These are phyloP conservation scores for Tachyglossus aculeatus DNA, from an alignment of 2,797 vertebrate species.

Conservation along the genomic window DNA sequence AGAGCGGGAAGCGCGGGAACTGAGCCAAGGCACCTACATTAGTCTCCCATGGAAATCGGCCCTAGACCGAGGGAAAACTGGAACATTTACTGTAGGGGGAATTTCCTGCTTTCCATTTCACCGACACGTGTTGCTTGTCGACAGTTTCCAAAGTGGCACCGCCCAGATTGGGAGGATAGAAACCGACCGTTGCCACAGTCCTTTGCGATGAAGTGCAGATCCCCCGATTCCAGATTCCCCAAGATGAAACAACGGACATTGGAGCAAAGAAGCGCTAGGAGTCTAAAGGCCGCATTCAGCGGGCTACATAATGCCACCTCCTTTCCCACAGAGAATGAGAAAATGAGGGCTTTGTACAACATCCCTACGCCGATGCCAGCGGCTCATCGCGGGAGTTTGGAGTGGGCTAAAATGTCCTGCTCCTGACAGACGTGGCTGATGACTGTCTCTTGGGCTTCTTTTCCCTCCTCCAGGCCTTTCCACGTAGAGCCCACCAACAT, in stretches of 20 bases:
- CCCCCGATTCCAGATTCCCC: neutral
- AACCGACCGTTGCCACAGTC: conserved; percentile 9
- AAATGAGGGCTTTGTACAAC: conserved; percentile 18
- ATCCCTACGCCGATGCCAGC: conserved; percentile 13
- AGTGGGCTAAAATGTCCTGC: conserved; percentile 26
- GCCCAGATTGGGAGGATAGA: too few species aligned
- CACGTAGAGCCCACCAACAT: conserved; percentile 91
- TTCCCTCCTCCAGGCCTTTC: conserved; percentile 83
- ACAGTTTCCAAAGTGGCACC: too few species aligned
- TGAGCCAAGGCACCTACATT: too few species aligned
- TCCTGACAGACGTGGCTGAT: neutral
- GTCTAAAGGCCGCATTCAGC: conserved; percentile 20
- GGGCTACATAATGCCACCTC: conserved; percentile 25
- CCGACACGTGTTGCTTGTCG: too few species aligned
- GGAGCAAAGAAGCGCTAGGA: conserved; percentile 6
- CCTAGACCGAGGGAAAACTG: too few species aligned
- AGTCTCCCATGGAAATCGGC: too few species aligned
- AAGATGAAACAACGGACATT: conserved; percentile 7
- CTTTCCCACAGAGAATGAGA: conserved; percentile 48
- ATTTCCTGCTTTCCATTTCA: too few species aligned
- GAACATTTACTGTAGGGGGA: too few species aligned
- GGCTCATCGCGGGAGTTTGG: neutral
- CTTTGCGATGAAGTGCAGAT: neutral
- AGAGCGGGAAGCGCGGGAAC: too few species aligned
- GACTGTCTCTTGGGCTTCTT: conserved; percentile 17